phyloP scores from a whole-genome alignment of 2,113 vertebrate genomes.

The Marmota monax region DNA sequence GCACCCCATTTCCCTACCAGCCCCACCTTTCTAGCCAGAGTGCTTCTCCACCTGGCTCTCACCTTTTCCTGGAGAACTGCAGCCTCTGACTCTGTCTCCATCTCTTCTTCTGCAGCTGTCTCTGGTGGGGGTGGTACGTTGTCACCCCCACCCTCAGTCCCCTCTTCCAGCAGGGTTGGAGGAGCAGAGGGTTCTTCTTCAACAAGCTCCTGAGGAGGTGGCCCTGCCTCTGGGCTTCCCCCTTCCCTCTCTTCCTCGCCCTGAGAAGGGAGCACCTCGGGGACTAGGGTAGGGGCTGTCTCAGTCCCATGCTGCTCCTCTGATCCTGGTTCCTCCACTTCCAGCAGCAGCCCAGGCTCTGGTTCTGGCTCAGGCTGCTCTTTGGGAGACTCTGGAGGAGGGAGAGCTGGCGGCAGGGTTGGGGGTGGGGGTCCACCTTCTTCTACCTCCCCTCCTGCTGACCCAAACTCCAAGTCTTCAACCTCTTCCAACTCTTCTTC shows the following conservation, averaged over 20 bases:
- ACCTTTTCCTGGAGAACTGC: slow-evolving; percentile 69
- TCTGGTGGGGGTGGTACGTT: not conserved
- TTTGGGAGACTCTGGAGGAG: slow-evolving; percentile 59
- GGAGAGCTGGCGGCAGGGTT: slow-evolving; percentile 66
- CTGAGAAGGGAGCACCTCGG: slow-evolving; percentile 46
- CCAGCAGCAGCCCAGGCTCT: slow-evolving; percentile 85
- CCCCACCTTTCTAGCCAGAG: not conserved
- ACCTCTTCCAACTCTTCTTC: slow-evolving; percentile 82
- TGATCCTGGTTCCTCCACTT: slow-evolving; percentile 71
- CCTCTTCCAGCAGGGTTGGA: slow-evolving; percentile 63
- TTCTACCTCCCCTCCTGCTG: slow-evolving; percentile 76
- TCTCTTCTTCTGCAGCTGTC: slow-evolving; percentile 35
- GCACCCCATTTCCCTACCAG: not conserved
- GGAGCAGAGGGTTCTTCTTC: slow-evolving; percentile 64
- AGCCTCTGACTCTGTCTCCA: not conserved
- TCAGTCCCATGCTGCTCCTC: not conserved
- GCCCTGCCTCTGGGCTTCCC: not conserved
- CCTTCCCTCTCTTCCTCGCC: slow-evolving; percentile 34
- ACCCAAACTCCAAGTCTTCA: slow-evolving; percentile 76
- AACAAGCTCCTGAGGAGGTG: slow-evolving; percentile 30
- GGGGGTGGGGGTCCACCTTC: slow-evolving; percentile 77
- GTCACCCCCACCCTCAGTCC: slow-evolving; percentile 12
- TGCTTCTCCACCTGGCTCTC: not conserved
- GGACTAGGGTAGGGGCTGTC: slow-evolving; percentile 24
- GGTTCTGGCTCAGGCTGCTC: slow-evolving; percentile 76